A percentile compares a stretch with the other conserved stretches of the same genome.
These are phyloP conservation scores for Lordiphosa andalusiaca DNA, from an alignment of 2,888 invertebrate species.

Conservation along the genomic window DNA sequence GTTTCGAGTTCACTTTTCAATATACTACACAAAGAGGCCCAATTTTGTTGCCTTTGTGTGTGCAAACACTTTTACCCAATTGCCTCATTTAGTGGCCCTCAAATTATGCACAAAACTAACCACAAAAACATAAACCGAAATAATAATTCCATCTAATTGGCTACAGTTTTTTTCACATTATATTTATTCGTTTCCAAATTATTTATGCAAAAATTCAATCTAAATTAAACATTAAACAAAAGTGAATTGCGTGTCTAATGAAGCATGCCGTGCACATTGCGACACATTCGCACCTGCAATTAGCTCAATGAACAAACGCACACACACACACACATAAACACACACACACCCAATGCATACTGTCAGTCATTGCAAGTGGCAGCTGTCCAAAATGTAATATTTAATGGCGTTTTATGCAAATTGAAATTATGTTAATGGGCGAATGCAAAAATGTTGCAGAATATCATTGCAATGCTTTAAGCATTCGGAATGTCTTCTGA, in stretches of 20 bases:
- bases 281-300: conserved; percentile 67
- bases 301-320: conserved; percentile 41
- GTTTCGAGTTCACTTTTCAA: no score
- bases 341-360: conserved; percentile 1
- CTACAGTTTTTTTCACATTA: no score
- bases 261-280: conserved; percentile 46
- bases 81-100: no score
- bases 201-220: conserved; percentile 2
- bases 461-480: conserved; percentile 44
- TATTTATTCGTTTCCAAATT: no score
- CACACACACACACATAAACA: neutral
- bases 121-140: no score
- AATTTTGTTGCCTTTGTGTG: no score
- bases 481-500: conserved; percentile 58
- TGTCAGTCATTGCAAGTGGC: conserved; percentile 46
- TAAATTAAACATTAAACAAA: conserved; percentile 4
- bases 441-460: conserved; percentile 32
- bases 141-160: no score
- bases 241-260: conserved; percentile 37
- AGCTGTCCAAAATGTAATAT: conserved; percentile 63
- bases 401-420: conserved; percentile 72
- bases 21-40: no score
- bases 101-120: no score
- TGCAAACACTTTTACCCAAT: neutral
- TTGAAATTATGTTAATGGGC: conserved; percentile 73